Percentiles rank a stretch among this genome's conserved stretches.
Evolutionary conservation across 2,113 vertebrate genomes (phyloP).

Genomic region (Odontophorus gujanensis): DNA sequence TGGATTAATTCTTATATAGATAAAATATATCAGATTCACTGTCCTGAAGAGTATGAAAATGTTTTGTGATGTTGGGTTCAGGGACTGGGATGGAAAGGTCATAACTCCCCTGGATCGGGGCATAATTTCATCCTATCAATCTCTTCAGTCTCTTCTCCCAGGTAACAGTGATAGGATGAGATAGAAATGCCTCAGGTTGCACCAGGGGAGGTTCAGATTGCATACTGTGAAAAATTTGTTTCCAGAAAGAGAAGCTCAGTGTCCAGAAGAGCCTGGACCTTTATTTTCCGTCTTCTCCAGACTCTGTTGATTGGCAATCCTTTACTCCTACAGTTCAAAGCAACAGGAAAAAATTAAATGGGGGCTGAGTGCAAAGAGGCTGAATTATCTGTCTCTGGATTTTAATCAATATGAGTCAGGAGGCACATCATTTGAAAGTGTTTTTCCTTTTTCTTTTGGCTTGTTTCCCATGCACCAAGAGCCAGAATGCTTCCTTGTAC

Average conservation of each 20-base stretch:
- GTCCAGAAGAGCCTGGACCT: not conserved
- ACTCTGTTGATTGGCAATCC: not conserved
- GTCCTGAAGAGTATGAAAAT: too few relatives aligned
- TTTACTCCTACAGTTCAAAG: not conserved
- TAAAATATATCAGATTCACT: too few relatives aligned
- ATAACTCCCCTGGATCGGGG: too few relatives aligned
- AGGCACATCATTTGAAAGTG: not conserved
- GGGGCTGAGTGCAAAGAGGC: not conserved
- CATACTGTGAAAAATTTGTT: too few relatives aligned
- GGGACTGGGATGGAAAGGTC: too few relatives aligned
- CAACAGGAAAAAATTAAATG: not conserved
- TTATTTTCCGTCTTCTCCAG: not conserved
- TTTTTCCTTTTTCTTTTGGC: constrained; percentile 40
- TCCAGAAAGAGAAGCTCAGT: not conserved
- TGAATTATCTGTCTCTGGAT: not conserved
- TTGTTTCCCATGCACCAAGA: not conserved
- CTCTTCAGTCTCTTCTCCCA: too few relatives aligned
- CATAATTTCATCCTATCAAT: too few relatives aligned
- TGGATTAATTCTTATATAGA: too few relatives aligned
- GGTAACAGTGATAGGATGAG: too few relatives aligned
- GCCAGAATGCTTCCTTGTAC: constrained; percentile 9
- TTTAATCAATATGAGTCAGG: constrained; percentile 14
- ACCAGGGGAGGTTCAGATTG: too few relatives aligned
- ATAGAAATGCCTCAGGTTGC: too few relatives aligned
- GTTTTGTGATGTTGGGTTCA: too few relatives aligned